Base-by-base conservation (phyloP, 2,797 vertebrate genomes). In the Onychomys arenicola region DNA sequence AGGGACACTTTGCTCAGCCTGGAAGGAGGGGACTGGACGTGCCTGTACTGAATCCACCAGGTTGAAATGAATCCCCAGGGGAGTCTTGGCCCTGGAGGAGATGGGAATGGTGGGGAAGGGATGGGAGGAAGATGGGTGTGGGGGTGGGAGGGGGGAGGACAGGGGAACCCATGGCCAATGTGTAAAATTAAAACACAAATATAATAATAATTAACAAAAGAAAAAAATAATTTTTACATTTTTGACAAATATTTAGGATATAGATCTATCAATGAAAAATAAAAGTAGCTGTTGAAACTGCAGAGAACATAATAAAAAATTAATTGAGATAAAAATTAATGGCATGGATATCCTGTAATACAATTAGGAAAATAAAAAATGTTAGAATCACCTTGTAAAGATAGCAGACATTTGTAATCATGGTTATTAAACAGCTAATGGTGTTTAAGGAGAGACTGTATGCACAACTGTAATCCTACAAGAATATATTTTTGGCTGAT, bases 311-410 rank as follows among this genome's bases (percentile, higher is more conserved):
- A 73, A 90, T 67, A 19, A 65, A 92, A 11, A 27, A 61, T 25
- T n/a, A 17, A 63, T n/a, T 80, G 63, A 89, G 9, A 76, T 61
- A 84, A 92, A 93, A 78, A 88, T 91, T 61, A 49, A 34, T 49
- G 17, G 12, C 63, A 5, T 63, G 7, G 12, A 34, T 19, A 89
- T 19, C 14, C 13, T 19, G 16, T 6, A 71, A 40, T 49, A 78
- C 21, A 32, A 17, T 37, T 13, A 84, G 7, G 14, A 52, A 71
- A 67, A 63, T 25, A 23, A 23, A 40, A 67, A 27, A 52, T 78
- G 8, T 90, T 93, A 73, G 65, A 90, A 59, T 69, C 11, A 71
- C n/a, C n/a, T 81, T 82, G 14, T 67, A 91, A 65, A 37, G n/a
- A 6, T 25, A 76, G 29, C 1, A 88, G 34, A n/a, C 6, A 71